Conservation (phyloP, 53 echinoderm and acorn worm genomes). For the Holothuria scabra region DNA sequence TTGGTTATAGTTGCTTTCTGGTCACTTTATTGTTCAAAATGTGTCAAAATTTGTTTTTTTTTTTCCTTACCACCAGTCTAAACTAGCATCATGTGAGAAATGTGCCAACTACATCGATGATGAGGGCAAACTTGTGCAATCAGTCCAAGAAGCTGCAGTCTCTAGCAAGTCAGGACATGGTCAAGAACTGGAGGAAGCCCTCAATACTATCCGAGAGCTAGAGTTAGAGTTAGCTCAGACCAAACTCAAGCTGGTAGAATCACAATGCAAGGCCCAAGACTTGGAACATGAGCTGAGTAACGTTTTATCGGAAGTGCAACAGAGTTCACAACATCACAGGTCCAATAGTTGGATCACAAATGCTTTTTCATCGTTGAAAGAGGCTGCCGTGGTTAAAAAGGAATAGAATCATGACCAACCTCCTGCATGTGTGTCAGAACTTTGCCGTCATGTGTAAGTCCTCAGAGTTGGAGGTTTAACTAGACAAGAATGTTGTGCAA, state of each 20-base stretch:
- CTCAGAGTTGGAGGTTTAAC: no score
- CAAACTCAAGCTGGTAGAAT: constrained; percentile 94
- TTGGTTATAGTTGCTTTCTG: no score
- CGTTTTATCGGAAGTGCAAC: constrained; percentile 74
- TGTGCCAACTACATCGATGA: constrained; percentile 74
- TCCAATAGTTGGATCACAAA: constrained; percentile 90
- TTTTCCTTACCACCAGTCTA: constrained; percentile 54
- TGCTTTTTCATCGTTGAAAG: constrained; percentile 86
- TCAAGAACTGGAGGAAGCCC: constrained; percentile 69
- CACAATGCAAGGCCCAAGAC: constrained; percentile 89
- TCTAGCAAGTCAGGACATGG: constrained; percentile 11
- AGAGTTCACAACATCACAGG: constrained; percentile 33
- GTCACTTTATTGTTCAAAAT: no score
- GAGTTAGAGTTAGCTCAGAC: constrained; percentile 96
- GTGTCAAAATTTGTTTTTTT: neutral
- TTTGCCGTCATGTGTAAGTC: no score
- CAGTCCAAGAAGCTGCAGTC: constrained; percentile 16
- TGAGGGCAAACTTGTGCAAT: constrained; percentile 80
- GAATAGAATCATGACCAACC: neutral
- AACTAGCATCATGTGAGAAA: constrained; percentile 72
- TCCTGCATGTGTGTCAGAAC: no score
- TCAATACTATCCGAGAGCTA: constrained; percentile 72
- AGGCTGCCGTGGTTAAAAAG: constrained; percentile 74
- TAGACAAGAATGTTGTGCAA: no score
- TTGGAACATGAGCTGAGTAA: constrained; percentile 88